Conservation (phyloP, 2,113 vertebrate species). For the Odontesthes bonariensis region DNA sequence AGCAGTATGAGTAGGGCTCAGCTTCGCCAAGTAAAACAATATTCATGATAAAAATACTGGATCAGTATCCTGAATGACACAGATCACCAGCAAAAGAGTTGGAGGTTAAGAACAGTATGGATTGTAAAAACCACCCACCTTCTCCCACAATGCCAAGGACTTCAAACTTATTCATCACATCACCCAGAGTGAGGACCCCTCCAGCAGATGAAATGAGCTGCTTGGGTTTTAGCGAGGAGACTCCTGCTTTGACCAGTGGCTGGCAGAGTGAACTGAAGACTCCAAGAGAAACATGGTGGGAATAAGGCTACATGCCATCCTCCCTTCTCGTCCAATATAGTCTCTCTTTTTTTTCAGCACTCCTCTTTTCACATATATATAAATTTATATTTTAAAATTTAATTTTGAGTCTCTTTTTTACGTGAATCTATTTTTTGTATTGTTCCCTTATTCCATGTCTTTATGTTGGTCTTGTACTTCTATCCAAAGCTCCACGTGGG, state of each 20-base stretch:
- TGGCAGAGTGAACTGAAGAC: conserved; percentile 32
- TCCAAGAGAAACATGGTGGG: conserved; percentile 47
- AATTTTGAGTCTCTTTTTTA: neutral
- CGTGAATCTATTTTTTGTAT: conserved; percentile 7
- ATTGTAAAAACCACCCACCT: conserved; percentile 87
- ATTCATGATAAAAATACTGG: neutral
- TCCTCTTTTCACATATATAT: neutral
- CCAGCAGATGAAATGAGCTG: conserved; percentile 88
- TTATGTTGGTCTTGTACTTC: conserved; percentile 3
- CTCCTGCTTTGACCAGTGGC: conserved; percentile 42
- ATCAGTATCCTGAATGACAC: neutral
- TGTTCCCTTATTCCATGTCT: conserved; percentile 46
- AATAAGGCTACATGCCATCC: conserved; percentile 56
- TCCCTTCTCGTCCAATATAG: conserved; percentile 34
- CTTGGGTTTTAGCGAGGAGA: conserved; percentile 71
- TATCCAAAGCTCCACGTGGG: conserved; percentile 37
- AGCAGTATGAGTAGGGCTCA: conserved; percentile 7
- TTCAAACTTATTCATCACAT: conserved; percentile 99
- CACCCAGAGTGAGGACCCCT: conserved; percentile 94
- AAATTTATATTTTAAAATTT: neutral
- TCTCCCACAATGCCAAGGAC: conserved; percentile 99
- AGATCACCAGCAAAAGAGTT: conserved; percentile 19
- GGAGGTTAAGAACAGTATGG: conserved; percentile 8
- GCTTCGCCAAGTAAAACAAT: neutral
- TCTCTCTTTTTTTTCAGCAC: conserved; percentile 7